Base-by-base conservation (phyloP, 2,888 invertebrate species). In the Heliothis peltigera region DNA sequence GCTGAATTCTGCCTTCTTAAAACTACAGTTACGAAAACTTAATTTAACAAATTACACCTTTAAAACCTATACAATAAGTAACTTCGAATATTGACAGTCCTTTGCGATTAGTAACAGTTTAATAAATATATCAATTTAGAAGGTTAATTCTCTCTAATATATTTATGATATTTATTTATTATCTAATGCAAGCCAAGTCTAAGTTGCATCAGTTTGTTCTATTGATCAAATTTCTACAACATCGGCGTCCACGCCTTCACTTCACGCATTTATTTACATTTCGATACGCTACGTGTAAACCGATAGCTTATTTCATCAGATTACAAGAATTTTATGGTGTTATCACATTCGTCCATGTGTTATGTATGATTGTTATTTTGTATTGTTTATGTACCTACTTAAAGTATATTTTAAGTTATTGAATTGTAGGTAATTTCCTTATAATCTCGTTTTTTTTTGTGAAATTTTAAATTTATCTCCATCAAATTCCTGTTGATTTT, bases 251-350 rank as follows among this genome's bases (percentile, higher is more conserved):
- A 39, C 51, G 59, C 63, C 48, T 64, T 48, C 43, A 59, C 22
- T 52, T 22, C 15, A 39, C n/a, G 19, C 59, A 49, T 60, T 21
- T 35, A 43, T 70, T 42, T 25, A 42, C 42, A 32, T 77, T 74
- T 75, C 42, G 53, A 65, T 39, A 59, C 47, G 43, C 54, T 46
- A 19, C 52, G 22, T 48, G 78, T 71, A 77, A 70, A 64, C 44
- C 10, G 35, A 74, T 69, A 66, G 49, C 59, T 52, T 60, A 42
- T 76, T 77, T 63, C 67, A 79, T 80, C 80, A 80, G 70, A 69
- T 58, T 71, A 19, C 18, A 10, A 17, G 5, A 43, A 28, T 60
- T 46, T 18, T 5, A 19, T 12, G 2, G 19, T 7, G 47, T 21
- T 25, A 25, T 39, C 39, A 5, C 15, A 39, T 15, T 39, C n/a